Conservation (phyloP, 2,888 invertebrate species). For the Pimpla rufipes region DNA sequence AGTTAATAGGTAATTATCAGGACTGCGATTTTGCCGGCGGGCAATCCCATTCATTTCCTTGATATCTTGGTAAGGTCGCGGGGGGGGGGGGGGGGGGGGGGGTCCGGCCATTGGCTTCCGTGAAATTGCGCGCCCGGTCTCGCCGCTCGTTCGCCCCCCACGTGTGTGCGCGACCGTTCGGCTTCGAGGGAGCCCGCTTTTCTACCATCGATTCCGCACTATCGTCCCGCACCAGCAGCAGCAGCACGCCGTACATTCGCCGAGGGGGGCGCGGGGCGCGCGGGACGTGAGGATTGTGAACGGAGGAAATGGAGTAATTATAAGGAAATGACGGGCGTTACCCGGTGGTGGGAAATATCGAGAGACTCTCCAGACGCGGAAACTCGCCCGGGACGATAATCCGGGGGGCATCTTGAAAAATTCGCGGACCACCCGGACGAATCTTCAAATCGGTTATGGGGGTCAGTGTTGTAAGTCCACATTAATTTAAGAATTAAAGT, state of each 20-base stretch:
- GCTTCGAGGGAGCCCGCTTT: constrained; percentile 78
- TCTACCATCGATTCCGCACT: constrained; percentile 81
- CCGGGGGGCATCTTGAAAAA: background rate
- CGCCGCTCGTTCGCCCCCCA: constrained; percentile 49
- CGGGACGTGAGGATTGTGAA: constrained; percentile 65
- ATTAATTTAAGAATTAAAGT: no score
- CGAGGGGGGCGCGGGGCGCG: constrained; percentile 70
- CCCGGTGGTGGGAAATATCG: constrained; percentile 80
- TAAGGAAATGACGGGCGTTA: constrained; percentile 84
- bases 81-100: constrained; percentile 52
- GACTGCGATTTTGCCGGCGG: constrained; percentile 79
- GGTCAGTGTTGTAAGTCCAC: background rate
- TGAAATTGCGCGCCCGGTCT: constrained; percentile 70
- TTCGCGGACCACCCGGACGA: background rate
- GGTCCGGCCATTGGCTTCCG: constrained; percentile 65
- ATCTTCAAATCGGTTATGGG: background rate
- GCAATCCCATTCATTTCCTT: constrained; percentile 84
- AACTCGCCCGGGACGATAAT: constrained; percentile 40
- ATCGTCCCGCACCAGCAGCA: constrained; percentile 68
- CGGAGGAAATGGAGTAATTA: constrained; percentile 84
- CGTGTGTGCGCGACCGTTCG: constrained; percentile 54
- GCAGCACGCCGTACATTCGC: constrained; percentile 71
- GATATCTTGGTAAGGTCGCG: constrained; percentile 81
- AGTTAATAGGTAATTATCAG: constrained; percentile 83
- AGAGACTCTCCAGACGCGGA: constrained; percentile 73